Evolutionary conservation across 2,113 vertebrate species (phyloP), one percentile per base, ranked within the genome.

Genomic region (Bothrops jararaca): DNA sequence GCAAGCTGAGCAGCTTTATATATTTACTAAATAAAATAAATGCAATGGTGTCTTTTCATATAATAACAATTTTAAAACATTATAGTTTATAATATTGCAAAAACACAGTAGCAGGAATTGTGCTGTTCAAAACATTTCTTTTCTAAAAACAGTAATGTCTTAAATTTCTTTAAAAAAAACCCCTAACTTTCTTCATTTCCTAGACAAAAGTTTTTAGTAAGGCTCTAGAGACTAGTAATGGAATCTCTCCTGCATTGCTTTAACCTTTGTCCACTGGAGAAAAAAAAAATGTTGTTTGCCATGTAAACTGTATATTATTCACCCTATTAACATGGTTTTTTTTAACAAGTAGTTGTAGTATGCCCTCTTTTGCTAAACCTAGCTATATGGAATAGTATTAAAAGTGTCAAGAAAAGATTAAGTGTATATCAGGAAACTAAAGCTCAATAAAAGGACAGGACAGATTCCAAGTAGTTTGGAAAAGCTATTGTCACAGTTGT

Each of bases 381-480:
- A 93, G 92, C 52, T 88, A 2, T 89, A 3, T 92, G 53, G 50
- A 39, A 1, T 91, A 39, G 8, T 95, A 95, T n/a, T 90, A 85
- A 3, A 5, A 93, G 56, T 60, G 94, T 95, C 57, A 93, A 45
- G 53, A 7, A 87, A 89, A 95, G 90, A 52, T 95, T 93, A 93
- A 87, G 12, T 93, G 20, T 95, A 22, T 94, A 80, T 87, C 92
- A 87, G 91, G 24, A 23, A 90, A 93, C 26, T 90, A 64, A 92
- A 48, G 23, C 20, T 20, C 56, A 52, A 11, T 58, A 13, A 60
- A 95, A 92, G 87, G 54, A 88, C 88, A 91, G 29, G 50, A 53
- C 56, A 95, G 52, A 93, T 92, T 91, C 29, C 23, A 94, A 91
- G 18, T 48, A 94, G 10, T 86, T 48, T 86, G 88, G 54, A 92